These are phyloP conservation scores for Bufo bufo DNA, from an alignment of 2,113 vertebrate species.

Conservation along the genomic window DNA sequence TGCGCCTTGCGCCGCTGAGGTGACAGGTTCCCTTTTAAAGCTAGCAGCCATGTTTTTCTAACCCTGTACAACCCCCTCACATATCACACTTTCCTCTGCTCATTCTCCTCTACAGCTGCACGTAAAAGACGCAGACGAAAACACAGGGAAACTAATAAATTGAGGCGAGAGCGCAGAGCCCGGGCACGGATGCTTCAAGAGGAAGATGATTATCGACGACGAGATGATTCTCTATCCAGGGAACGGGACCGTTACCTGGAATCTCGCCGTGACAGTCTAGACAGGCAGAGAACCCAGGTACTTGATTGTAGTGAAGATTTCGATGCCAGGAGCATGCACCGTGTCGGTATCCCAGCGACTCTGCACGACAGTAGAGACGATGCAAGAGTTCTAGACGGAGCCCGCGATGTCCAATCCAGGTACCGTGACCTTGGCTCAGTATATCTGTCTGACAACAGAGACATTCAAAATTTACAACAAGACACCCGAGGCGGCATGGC, in stretches of 20 bases:
- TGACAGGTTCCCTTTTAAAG: too few species aligned
- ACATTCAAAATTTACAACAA: neutral
- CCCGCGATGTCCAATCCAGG: neutral
- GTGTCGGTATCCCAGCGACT: neutral
- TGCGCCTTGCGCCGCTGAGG: too few species aligned
- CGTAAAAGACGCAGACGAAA: neutral
- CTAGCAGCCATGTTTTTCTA: too few species aligned
- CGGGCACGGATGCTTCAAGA: neutral
- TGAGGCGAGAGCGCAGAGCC: neutral
- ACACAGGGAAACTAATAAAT: neutral
- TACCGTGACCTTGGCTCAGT: neutral
- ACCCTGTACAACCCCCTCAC: too few species aligned
- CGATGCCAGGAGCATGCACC: neutral
- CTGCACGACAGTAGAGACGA: neutral
- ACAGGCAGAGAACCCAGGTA: neutral
- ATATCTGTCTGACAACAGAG: neutral
- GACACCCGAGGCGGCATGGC: neutral
- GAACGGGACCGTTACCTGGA: neutral
- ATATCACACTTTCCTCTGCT: too few species aligned
- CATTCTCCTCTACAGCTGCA: too few species aligned
- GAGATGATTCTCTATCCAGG: neutral
- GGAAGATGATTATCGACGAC: neutral
- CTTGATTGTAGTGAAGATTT: neutral
- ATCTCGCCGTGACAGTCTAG: neutral
- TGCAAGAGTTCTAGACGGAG: neutral